Percentiles rank a stretch among this genome's conserved stretches.
Evolutionary conservation across 1,140 invertebrate species (phyloP).

Genomic region (Drosophila rufa): DNA sequence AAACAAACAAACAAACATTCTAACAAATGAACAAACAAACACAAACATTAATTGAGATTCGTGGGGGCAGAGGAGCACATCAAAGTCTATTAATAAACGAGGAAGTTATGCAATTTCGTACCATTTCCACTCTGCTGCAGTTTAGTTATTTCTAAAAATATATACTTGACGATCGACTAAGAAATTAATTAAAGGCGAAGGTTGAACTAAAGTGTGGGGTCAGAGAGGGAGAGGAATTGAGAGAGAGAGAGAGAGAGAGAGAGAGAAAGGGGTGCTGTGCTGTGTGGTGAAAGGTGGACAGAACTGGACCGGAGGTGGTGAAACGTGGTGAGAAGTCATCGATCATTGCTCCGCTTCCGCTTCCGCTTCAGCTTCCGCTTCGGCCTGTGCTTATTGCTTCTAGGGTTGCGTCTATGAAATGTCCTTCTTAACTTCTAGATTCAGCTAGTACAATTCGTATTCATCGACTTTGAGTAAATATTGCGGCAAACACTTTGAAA

Average conservation of each 20-base stretch:
- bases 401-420: constrained; percentile 60
- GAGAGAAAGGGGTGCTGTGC: constrained; percentile 15
- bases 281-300: constrained; percentile 38
- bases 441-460: constrained; percentile 64
- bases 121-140: background rate
- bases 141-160: background rate
- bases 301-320: constrained; percentile 32
- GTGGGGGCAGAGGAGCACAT: background rate
- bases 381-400: constrained; percentile 53
- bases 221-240: constrained; percentile 4
- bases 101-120: no score
- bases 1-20: constrained; percentile 10
- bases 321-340: constrained; percentile 44
- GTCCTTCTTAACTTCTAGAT: constrained; percentile 48
- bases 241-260: background rate
- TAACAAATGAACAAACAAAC: constrained; percentile 24
- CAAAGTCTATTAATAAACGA: background rate
- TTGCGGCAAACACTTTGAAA: constrained; percentile 78
- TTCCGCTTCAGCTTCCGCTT: constrained; percentile 3
- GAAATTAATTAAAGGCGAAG: background rate
- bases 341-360: constrained; percentile 27
- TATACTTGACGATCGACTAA: no score
- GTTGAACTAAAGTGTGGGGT: background rate
- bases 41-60: constrained; percentile 23
- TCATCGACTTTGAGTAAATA: constrained; percentile 37